Evolutionary conservation across 2,888 invertebrate genomes (phyloP), one percentile per base, ranked within the genome.

Genomic region (Acanthosoma haemorrhoidale): DNA sequence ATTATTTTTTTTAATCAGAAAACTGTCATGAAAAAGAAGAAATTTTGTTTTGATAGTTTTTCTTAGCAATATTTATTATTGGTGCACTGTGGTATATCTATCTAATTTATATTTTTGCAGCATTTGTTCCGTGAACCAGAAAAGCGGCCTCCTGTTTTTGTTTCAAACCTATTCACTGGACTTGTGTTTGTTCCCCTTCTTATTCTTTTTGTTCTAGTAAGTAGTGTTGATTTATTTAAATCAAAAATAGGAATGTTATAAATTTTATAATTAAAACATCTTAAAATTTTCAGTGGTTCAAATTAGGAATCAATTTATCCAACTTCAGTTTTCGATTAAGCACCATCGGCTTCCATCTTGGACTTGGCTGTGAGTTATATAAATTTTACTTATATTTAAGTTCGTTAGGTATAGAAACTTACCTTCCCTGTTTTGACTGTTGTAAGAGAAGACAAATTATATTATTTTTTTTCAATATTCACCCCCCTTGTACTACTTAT

Each of bases 41-140:
- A 9, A 6, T 32, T 51, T 21, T 13, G 18, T 21, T 11, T 43
- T n/a, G 4, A 25, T 1, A 25, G 1, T 29, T 21, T 21, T 38
- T 4, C 4, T 38, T n/a, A n/a, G 4, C n/a, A 38, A 21, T 13
- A 11, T 18, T 18, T 41, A 43, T 43, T n/a, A 11, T 41, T 9
- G 4, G 21, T 11, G 16, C 4, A 18, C 18, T 18, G 16, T 5
- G 6, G 9, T 51, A n/a, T 38, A 21, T n/a, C n/a, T n/a, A n/a
- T n/a, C n/a, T n/a, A n/a, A n/a, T n/a, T n/a, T n/a, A n/a, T 13
- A 41, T 18, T 72, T 75, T 77, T 80, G 15, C 77, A 84, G 83
- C 98, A 99, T 83, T 81, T 86, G 82, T 99, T 98, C 87, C 90
- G 96, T 57, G 85, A 87, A 78, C 91, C 97, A 0, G 98, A 98